These are phyloP conservation scores for Actenoides hombroni DNA, from an alignment of 2,113 vertebrate species.

Conservation along the genomic window DNA sequence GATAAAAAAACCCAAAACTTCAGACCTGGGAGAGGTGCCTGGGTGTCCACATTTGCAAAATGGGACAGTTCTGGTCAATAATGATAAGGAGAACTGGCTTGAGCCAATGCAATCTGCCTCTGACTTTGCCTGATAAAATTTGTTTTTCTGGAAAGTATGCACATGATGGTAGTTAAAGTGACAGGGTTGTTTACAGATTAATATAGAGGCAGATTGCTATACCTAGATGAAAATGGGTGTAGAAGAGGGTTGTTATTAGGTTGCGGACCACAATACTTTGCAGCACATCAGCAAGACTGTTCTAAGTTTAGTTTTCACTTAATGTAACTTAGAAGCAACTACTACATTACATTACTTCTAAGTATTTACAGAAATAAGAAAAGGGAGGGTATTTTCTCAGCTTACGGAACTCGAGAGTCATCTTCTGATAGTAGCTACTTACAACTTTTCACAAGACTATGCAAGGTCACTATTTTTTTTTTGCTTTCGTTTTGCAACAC, in stretches of 20 bases:
- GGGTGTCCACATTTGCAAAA: not conserved
- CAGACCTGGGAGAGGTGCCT: not conserved
- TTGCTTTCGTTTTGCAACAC: not conserved
- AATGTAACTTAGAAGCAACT: not conserved
- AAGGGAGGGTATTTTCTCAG: not conserved
- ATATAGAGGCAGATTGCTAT: not conserved
- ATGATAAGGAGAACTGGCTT: slow-evolving; percentile 58
- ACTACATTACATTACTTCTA: not conserved
- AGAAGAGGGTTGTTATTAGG: not conserved
- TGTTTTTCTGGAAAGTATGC: slow-evolving; percentile 67
- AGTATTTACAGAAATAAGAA: not conserved
- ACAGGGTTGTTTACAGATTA: slow-evolving; percentile 27
- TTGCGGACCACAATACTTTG: not conserved
- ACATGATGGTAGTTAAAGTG: not conserved
- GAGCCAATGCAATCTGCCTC: slow-evolving; percentile 57
- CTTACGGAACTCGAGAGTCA: not conserved
- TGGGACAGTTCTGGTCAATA: slow-evolving; percentile 47
- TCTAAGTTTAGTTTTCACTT: not conserved
- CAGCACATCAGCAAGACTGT: not conserved
- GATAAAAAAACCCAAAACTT: not conserved
- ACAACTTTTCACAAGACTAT: not conserved
- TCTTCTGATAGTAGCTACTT: not conserved
- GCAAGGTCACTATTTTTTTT: not conserved
- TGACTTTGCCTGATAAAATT: slow-evolving; percentile 74
- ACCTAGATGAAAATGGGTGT: not conserved